Evolutionary conservation across 2,113 vertebrate species (phyloP).

Genomic region (Tursiops truncatus): DNA sequence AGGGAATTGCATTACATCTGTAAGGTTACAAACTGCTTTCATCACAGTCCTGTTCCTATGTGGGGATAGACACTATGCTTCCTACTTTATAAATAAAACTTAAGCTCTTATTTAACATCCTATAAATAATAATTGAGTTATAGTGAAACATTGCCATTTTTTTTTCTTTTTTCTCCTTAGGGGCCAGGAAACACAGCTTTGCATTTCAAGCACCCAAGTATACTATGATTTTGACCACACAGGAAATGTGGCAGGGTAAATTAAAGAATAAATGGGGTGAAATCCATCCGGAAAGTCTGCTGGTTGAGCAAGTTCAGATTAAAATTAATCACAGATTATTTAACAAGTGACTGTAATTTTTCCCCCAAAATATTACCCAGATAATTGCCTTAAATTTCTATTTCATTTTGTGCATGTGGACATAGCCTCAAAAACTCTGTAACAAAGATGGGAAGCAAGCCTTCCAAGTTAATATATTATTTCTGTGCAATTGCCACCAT

Average conservation of each 20-base stretch:
- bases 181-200: not conserved
- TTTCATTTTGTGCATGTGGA: conserved; percentile 19
- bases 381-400: conserved; percentile 8
- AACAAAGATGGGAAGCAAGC: conserved; percentile 32
- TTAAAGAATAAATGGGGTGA: not conserved
- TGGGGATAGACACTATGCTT: not conserved
- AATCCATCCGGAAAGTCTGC: not conserved
- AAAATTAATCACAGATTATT: conserved; percentile 22
- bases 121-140: not conserved
- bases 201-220: not conserved
- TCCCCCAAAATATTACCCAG: not conserved
- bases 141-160: not conserved
- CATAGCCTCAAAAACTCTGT: conserved; percentile 47
- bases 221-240: not conserved
- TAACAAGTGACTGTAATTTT: conserved; percentile 1
- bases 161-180: not conserved
- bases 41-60: not conserved
- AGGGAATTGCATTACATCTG: not conserved
- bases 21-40: not conserved
- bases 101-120: not conserved
- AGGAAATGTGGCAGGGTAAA: not conserved
- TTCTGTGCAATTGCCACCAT: conserved; percentile 58
- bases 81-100: not conserved
- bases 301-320: not conserved
- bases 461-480: conserved; percentile 64